These are phyloP conservation scores for Neodon shergylaensis DNA, from an alignment of 2,113 vertebrate species.

Conservation along the genomic window DNA sequence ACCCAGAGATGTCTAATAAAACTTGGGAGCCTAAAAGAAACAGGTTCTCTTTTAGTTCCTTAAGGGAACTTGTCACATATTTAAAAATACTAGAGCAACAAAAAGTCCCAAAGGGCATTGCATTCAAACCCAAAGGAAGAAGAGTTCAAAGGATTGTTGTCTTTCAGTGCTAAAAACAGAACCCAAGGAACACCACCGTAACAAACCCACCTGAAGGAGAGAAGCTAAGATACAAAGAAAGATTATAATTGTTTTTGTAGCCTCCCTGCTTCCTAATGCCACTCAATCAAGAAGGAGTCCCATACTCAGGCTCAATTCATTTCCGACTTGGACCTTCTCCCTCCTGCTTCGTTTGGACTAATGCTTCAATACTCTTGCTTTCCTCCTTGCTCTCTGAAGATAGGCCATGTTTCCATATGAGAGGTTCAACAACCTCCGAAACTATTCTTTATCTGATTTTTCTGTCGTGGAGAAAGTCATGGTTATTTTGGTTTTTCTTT, in stretches of 20 bases:
- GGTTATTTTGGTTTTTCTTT: neutral
- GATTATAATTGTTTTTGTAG: neutral
- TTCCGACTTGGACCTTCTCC: neutral
- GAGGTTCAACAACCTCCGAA: neutral
- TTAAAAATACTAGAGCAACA: slow-evolving; percentile 19
- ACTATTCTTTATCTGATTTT: neutral
- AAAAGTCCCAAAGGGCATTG: slow-evolving; percentile 1
- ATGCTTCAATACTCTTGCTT: neutral
- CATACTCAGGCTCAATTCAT: neutral
- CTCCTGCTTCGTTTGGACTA: neutral
- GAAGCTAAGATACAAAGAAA: neutral
- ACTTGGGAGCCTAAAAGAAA: neutral
- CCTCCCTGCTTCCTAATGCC: neutral
- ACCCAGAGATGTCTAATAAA: neutral
- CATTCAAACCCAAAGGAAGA: neutral
- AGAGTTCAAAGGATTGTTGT: neutral
- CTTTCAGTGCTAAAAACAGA: slow-evolving; percentile 53
- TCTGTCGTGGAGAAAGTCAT: neutral
- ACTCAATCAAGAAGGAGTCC: neutral
- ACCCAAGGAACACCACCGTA: neutral
- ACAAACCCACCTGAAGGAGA: neutral
- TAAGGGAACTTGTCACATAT: slow-evolving; percentile 15
- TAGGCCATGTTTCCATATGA: neutral
- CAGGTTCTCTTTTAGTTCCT: neutral
- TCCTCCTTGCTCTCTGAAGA: neutral